Base-by-base conservation (phyloP, 2,888 invertebrate genomes). In the Temnothorax ravouxi region DNA sequence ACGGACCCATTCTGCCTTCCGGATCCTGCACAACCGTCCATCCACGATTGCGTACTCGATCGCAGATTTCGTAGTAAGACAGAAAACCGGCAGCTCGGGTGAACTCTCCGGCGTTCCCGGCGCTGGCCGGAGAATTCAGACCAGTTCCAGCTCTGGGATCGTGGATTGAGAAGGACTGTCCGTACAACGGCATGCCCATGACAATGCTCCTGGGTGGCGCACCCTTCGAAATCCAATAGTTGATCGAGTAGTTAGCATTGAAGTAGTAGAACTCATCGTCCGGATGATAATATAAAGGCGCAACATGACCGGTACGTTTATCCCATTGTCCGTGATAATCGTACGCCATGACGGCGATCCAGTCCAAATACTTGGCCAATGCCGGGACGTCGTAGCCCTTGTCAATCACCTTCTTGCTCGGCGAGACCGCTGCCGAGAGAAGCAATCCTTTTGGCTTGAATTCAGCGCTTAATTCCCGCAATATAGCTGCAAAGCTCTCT, bases 291-390 rank as follows among this genome's bases (percentile, higher is more conserved):
- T 97, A 98, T 59, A 98, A 94, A 0, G 98, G 98, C 0, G 98
- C 98, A 0, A 98, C 97, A 92, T 98, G 98, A 0, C 98, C 98
- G 0, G 98, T 98, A 93, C 97, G 97, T 93, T 98, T 98, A 91
- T 98, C 98, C 98, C 98, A 98, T 91, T 98, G 98, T 0, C 98
- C 98, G 90, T 98, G 98, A 95, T 97, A 98, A 93, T 98, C 98
- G 92, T 98, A 98, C 0, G 98, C 97, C 98, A 98, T 98, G 0
- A 98, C 98, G 0, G 98, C 97, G 71, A 98, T 97, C 98, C 98
- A 98, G 93, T 98, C 98, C 81, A 98, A 95, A 93, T 97, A 96
- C 89, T 96, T 95, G 0, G 97, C 97, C 4, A 98, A 92, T 0
- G 96, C 96, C 0, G 97, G 97, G 0, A 98, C 98, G 92, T 98